Evolutionary conservation across 2,888 invertebrate species (phyloP).

Genomic region (Sarcophaga variegata): DNA sequence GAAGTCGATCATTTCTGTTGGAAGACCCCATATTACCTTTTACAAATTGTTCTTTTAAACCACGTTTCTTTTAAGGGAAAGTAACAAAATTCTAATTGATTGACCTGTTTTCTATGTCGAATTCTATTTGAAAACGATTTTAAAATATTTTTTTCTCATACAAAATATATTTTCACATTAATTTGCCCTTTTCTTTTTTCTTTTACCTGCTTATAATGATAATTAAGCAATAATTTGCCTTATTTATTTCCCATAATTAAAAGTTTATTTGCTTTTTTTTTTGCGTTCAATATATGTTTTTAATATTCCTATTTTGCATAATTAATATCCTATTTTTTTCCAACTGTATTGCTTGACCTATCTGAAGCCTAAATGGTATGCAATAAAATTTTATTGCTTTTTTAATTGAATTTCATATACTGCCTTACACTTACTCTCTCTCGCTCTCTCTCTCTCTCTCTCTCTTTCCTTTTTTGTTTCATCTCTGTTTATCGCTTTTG

Average conservation of each 20-base stretch:
- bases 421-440: background rate
- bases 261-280: background rate
- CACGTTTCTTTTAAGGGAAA: too few species aligned
- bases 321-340: slow-evolving; percentile 1
- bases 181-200: too few species aligned
- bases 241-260: background rate
- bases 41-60: too few species aligned
- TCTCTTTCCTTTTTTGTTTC: background rate
- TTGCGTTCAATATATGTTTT: background rate
- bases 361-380: background rate
- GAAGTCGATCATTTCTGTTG: too few species aligned
- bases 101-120: too few species aligned
- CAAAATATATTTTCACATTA: too few species aligned
- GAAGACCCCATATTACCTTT: too few species aligned
- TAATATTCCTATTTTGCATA: slow-evolving; percentile 11
- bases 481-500: too few species aligned
- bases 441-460: background rate
- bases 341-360: background rate
- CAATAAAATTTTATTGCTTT: slow-evolving; percentile 32
- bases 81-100: too few species aligned
- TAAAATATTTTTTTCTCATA: too few species aligned
- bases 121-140: too few species aligned
- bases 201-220: too few species aligned
- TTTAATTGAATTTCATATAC: slow-evolving; percentile 36
- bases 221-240: background rate